A percentile compares a stretch with the other conserved stretches of the same genome.
These are phyloP conservation scores for Drosophila hamatofila DNA, from an alignment of 2,888 invertebrate genomes.

Conservation along the genomic window DNA sequence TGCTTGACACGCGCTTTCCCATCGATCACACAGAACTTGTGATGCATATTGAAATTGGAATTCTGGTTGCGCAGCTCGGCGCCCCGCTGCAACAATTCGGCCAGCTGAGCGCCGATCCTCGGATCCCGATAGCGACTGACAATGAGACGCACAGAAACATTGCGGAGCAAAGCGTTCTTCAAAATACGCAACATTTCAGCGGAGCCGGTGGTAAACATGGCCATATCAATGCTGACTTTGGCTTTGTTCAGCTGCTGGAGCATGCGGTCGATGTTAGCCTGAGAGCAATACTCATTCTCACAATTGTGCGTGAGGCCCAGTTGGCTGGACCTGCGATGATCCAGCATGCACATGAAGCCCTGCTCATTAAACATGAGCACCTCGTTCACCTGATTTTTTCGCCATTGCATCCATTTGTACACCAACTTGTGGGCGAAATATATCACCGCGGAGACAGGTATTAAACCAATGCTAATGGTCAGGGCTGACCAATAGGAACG, in stretches of 20 bases:
- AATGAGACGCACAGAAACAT: slow-evolving; percentile 71
- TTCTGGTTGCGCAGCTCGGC: not conserved
- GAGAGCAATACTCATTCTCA: slow-evolving; percentile 55
- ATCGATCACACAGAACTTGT: slow-evolving; percentile 83
- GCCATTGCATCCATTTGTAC: not conserved
- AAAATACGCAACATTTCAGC: slow-evolving; percentile 57
- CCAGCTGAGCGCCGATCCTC: too few species aligned
- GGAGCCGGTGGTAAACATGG: slow-evolving; percentile 76
- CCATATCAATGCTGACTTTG: slow-evolving; percentile 72
- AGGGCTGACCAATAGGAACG: slow-evolving; percentile 33
- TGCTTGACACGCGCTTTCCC: slow-evolving; percentile 51
- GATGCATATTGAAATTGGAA: slow-evolving; percentile 57
- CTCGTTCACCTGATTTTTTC: not conserved
- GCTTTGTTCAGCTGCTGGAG: slow-evolving; percentile 60
- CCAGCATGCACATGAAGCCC: slow-evolving; percentile 14
- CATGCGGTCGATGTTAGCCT: slow-evolving; percentile 59
- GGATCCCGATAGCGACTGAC: too few species aligned
- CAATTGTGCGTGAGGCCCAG: not conserved
- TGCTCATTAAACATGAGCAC: slow-evolving; percentile 37
- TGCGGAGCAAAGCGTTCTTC: slow-evolving; percentile 59
- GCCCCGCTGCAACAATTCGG: too few species aligned
- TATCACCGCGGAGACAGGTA: slow-evolving; percentile 44
- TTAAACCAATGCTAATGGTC: slow-evolving; percentile 32
- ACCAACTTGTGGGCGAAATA: not conserved
- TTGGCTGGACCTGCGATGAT: not conserved